phyloP scores from a whole-genome alignment of 2,797 vertebrate species.

The Enteromius treurensis region DNA sequence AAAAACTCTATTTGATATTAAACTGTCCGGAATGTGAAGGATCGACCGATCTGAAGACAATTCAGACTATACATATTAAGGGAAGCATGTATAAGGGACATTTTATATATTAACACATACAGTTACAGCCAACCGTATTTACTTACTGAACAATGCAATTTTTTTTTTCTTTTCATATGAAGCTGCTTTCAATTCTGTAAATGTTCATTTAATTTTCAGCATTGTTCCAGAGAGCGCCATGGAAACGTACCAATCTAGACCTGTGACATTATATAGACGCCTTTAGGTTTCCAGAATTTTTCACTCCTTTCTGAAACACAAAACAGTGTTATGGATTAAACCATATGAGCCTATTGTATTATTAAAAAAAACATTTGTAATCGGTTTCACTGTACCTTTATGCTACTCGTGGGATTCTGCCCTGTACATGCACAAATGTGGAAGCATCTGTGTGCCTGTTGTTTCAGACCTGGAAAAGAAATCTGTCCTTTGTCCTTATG shows the following conservation, averaged over 20 bases:
- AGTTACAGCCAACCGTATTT: background rate
- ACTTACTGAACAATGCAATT: constrained; percentile 3
- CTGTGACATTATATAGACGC: constrained; percentile 18
- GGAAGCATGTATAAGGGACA: constrained; percentile 69
- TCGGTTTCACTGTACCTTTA: constrained; percentile 39
- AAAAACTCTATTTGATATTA: constrained; percentile 66
- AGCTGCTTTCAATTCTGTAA: constrained; percentile 32
- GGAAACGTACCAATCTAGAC: background rate
- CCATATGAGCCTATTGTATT: constrained; percentile 42
- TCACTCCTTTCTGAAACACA: constrained; percentile 34
- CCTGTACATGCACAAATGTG: constrained; percentile 24
- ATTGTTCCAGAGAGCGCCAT: constrained; percentile 9
- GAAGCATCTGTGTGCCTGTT: constrained; percentile 38
- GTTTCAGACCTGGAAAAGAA: background rate
- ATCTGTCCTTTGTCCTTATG: constrained; percentile 27
- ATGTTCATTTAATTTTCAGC: background rate
- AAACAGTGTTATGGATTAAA: constrained; percentile 57
- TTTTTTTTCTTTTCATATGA: background rate
- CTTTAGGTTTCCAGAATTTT: constrained; percentile 23
- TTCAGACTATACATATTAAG: constrained; percentile 50
- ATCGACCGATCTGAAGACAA: constrained; percentile 48
- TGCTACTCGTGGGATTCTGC: constrained; percentile 29
- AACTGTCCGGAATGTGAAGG: constrained; percentile 58
- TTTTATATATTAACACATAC: constrained; percentile 44
- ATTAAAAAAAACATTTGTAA: constrained; percentile 30